Percentiles rank a stretch among this genome's conserved stretches.
These are phyloP conservation scores for Xylophagus ater DNA, from an alignment of 2,888 invertebrate genomes.

Conservation along the genomic window DNA sequence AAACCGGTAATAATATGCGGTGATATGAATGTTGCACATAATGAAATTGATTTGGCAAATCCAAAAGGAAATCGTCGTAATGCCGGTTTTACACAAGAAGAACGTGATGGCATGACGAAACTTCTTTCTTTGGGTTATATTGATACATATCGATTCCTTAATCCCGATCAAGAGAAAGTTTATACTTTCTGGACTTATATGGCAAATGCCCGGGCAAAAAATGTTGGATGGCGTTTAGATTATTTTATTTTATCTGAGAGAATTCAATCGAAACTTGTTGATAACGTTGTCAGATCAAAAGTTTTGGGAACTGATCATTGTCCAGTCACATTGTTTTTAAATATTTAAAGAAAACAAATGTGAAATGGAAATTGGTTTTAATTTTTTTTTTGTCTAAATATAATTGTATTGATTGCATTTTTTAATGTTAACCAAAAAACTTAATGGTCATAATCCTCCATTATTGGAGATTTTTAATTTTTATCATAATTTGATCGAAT, in stretches of 20 bases:
- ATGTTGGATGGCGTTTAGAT: conserved; percentile 96
- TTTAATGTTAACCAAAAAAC: too few relatives aligned
- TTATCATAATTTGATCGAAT: too few relatives aligned
- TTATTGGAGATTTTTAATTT: too few relatives aligned
- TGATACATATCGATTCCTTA: conserved; percentile 76
- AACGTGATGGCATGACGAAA: conserved; percentile 81
- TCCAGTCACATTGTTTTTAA: conserved; percentile 70
- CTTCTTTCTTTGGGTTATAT: conserved; percentile 71
- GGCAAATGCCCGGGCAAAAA: conserved; percentile 71
- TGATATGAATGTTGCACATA: conserved; percentile 95
- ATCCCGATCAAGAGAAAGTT: conserved; percentile 70
- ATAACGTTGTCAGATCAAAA: conserved; percentile 67
- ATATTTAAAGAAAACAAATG: too few relatives aligned
- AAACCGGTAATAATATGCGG: conserved; percentile 95
- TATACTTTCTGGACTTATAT: conserved; percentile 97
- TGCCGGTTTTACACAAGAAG: conserved; percentile 93
- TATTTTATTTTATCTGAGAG: conserved; percentile 86
- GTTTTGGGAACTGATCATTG: conserved; percentile 95
- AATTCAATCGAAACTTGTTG: conserved; percentile 65
- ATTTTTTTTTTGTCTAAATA: too few relatives aligned
- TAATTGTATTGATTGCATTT: too few relatives aligned
- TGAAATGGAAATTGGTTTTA: too few relatives aligned
- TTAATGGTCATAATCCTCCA: too few relatives aligned
- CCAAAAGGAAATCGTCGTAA: conserved; percentile 86
- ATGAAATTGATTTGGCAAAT: conserved; percentile 89